Evolutionary conservation across 2,888 invertebrate genomes (phyloP).

Genomic region (Euzetes globulus): DNA sequence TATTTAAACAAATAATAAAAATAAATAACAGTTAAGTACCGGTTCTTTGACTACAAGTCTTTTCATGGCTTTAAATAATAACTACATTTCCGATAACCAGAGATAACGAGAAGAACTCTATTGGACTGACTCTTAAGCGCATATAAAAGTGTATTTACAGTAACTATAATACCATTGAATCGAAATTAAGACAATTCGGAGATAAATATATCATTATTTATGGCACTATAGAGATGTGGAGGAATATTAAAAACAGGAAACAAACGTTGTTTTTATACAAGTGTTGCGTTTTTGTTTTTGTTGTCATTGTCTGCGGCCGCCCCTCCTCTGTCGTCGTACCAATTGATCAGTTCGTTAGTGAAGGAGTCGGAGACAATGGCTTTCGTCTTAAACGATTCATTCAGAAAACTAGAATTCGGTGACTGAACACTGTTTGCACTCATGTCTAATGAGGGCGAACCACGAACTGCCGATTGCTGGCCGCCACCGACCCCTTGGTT

Average conservation of each 20-base stretch:
- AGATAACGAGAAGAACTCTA: not conserved
- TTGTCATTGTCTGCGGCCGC: not conserved
- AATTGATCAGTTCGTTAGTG: not conserved
- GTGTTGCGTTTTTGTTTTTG: constrained; percentile 13
- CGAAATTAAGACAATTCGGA: not conserved
- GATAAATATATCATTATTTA: not conserved
- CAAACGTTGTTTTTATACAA: constrained; percentile 1
- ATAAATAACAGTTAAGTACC: not conserved
- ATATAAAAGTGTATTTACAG: constrained; percentile 8
- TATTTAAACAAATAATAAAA: not conserved
- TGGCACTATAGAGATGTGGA: not conserved
- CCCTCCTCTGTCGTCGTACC: constrained; percentile 9
- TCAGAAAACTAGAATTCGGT: not conserved
- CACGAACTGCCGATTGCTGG: not conserved
- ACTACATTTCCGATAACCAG: not conserved
- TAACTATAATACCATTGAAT: constrained; percentile 20
- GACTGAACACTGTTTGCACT: not conserved
- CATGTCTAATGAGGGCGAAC: not conserved
- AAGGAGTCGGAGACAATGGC: constrained; percentile 12
- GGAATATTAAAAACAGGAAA: not conserved
- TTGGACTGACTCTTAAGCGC: too few species aligned
- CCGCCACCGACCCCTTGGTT: not conserved
- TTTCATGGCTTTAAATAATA: too few species aligned
- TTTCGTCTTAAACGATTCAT: not conserved
- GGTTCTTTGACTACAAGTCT: not conserved